These are phyloP conservation scores for Caenorhabditis wallacei DNA, from an alignment of 2,888 invertebrate genomes.

Conservation along the genomic window DNA sequence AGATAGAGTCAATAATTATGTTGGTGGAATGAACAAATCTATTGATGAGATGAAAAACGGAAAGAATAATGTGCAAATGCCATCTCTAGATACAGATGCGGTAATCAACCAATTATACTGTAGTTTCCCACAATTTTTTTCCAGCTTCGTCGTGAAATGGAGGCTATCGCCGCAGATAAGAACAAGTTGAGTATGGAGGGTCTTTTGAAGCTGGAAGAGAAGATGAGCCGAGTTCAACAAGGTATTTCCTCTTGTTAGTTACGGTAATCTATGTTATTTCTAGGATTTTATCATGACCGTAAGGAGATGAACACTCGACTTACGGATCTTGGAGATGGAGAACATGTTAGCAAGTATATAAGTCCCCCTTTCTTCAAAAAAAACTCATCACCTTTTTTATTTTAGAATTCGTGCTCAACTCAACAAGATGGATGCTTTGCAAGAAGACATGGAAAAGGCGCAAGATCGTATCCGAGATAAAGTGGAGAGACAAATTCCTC, in stretches of 20 bases:
- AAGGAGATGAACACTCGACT: conserved; percentile 66
- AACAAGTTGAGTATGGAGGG: conserved; percentile 83
- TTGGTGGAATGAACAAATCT: conserved; percentile 76
- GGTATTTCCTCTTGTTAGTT: conserved; percentile 54
- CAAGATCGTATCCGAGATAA: conserved; percentile 81
- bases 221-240: conserved; percentile 80
- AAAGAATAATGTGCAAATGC: conserved; percentile 77
- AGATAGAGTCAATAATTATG: conserved; percentile 75
- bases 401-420: conserved; percentile 72
- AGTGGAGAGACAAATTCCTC: conserved; percentile 82
- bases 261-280: not conserved
- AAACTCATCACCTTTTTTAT: not conserved
- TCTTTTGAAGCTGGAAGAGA: conserved; percentile 82
- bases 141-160: conserved; percentile 82
- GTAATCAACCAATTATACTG: conserved; percentile 61
- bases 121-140: conserved; percentile 20
- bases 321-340: conserved; percentile 64
- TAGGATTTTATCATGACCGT: conserved; percentile 70
- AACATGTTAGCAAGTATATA: conserved; percentile 67
- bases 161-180: conserved; percentile 82
- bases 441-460: conserved; percentile 81
- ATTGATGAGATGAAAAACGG: conserved; percentile 81
- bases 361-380: conserved; percentile 1
- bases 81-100: conserved; percentile 80
- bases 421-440: conserved; percentile 78